These are phyloP conservation scores for Semicossyphus pulcher DNA, from an alignment of 2,113 vertebrate species.

Conservation along the genomic window DNA sequence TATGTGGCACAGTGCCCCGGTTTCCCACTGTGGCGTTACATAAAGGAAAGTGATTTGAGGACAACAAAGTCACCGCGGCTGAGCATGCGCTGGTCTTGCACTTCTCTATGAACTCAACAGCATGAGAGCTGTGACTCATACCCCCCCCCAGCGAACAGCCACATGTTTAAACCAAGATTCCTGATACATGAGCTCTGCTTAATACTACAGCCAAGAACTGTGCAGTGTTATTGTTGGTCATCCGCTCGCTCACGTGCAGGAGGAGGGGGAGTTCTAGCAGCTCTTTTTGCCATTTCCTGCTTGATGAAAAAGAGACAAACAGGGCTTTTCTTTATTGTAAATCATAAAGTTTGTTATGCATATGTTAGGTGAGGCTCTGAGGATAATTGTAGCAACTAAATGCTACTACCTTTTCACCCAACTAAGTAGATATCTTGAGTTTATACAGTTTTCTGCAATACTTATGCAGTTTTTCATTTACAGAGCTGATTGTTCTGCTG, in stretches of 20 bases:
- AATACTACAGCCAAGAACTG: constrained; percentile 47
- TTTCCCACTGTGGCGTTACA: constrained; percentile 53
- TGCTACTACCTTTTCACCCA: too few relatives aligned
- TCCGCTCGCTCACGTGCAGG: constrained; percentile 54
- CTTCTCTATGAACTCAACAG: not conserved
- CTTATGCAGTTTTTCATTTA: too few relatives aligned
- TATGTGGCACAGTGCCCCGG: constrained; percentile 65
- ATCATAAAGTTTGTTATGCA: too few relatives aligned
- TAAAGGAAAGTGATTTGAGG: constrained; percentile 49
- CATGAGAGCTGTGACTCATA: constrained; percentile 55
- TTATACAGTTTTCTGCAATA: too few relatives aligned
- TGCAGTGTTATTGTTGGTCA: constrained; percentile 42
- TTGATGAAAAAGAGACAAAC: not conserved
- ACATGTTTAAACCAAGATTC: constrained; percentile 63
- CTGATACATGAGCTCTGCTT: constrained; percentile 59
- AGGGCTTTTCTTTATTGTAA: too few relatives aligned
- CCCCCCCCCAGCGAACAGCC: constrained; percentile 49
- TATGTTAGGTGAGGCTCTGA: not conserved
- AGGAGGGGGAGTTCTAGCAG: constrained; percentile 20
- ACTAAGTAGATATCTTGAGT: too few relatives aligned
- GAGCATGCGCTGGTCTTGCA: not conserved
- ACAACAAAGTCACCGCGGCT: constrained; percentile 31
- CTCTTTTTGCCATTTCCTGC: not conserved
- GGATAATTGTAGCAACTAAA: not conserved
- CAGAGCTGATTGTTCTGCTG: too few relatives aligned